Percentiles rank a stretch among this genome's conserved stretches.
These are phyloP conservation scores for Folsomia candida DNA, from an alignment of 2,888 invertebrate genomes.

Conservation along the genomic window DNA sequence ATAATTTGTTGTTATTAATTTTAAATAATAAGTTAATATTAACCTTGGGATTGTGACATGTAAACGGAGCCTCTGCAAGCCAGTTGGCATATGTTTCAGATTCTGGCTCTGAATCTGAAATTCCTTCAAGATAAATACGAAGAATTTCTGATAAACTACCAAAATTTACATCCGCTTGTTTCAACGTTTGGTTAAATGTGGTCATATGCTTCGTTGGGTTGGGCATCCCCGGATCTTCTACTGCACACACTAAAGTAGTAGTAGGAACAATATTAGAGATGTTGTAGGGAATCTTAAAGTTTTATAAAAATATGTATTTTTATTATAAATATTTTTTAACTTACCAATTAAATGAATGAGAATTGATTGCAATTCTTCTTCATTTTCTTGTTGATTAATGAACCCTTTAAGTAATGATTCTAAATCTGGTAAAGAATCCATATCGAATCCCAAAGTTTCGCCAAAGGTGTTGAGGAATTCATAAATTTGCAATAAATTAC, in stretches of 20 bases:
- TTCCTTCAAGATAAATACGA: slow-evolving; percentile 54
- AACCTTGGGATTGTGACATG: slow-evolving; percentile 73
- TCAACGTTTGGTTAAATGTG: slow-evolving; percentile 81
- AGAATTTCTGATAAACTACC: slow-evolving; percentile 88
- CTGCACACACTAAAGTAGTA: slow-evolving; percentile 74
- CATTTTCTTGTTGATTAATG: slow-evolving; percentile 73
- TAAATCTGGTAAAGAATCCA: slow-evolving; percentile 81
- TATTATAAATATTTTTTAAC: no score
- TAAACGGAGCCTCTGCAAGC: slow-evolving; percentile 78
- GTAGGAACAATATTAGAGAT: background rate
- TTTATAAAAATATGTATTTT: no score
- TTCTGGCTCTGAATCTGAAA: slow-evolving; percentile 50
- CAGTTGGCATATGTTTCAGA: slow-evolving; percentile 62
- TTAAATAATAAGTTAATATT: background rate
- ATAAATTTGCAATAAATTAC: slow-evolving; percentile 89
- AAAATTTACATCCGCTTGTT: slow-evolving; percentile 85
- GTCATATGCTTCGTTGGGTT: slow-evolving; percentile 87
- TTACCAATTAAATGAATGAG: slow-evolving; percentile 73
- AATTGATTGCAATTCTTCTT: slow-evolving; percentile 80
- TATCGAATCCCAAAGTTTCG: slow-evolving; percentile 87
- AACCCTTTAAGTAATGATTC: slow-evolving; percentile 79
- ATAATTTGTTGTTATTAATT: no score
- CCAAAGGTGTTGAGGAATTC: slow-evolving; percentile 96
- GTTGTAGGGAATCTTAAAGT: no score
- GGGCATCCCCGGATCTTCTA: slow-evolving; percentile 88